phyloP scores from a whole-genome alignment of 2,888 invertebrate genomes.

The Mactromeris polynyma region DNA sequence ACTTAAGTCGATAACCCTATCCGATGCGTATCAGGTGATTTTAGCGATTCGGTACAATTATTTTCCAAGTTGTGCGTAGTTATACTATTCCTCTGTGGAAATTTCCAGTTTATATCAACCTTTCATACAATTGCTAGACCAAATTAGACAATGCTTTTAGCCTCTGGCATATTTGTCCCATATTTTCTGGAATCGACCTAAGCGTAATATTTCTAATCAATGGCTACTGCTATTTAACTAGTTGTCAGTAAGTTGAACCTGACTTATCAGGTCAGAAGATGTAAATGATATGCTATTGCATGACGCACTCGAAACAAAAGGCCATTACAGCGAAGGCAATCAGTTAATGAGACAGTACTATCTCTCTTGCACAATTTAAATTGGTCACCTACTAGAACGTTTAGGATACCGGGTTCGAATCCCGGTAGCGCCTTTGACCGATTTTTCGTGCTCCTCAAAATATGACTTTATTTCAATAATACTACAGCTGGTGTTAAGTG shows the following conservation, averaged over 20 bases:
- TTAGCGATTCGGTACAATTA: not conserved
- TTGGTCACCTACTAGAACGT: too few species aligned
- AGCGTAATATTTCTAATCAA: not conserved
- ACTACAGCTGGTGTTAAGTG: too few species aligned
- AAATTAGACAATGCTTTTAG: constrained; percentile 11
- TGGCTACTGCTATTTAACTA: not conserved
- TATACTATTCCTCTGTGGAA: not conserved
- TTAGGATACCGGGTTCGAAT: too few species aligned
- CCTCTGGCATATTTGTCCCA: not conserved
- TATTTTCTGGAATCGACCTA: not conserved
- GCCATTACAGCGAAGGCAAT: too few species aligned
- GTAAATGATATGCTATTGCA: not conserved
- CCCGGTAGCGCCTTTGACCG: too few species aligned
- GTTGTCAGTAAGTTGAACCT: not conserved
- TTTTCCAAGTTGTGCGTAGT: not conserved
- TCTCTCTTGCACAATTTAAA: too few species aligned
- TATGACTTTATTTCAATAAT: too few species aligned
- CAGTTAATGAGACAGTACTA: too few species aligned
- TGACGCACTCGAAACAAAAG: too few species aligned
- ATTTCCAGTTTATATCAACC: not conserved
- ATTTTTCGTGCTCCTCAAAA: too few species aligned
- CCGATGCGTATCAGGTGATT: not conserved
- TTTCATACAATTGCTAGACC: constrained; percentile 2
- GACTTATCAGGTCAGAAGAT: not conserved
- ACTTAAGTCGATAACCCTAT: not conserved